These are phyloP conservation scores for Thera britannica DNA, from an alignment of 2,888 invertebrate genomes.

Conservation along the genomic window DNA sequence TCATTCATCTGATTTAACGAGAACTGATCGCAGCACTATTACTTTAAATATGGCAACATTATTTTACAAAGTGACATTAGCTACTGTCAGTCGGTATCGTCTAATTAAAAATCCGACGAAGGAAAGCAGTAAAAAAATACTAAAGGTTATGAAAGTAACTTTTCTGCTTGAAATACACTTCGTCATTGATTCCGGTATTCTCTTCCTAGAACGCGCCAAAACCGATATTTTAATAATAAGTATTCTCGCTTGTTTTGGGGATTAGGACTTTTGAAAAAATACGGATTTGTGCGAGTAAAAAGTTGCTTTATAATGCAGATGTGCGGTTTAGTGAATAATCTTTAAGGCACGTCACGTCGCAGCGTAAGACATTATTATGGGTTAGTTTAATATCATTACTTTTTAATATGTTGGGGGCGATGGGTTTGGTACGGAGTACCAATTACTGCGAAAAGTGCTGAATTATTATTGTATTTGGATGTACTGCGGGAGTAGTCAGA, in stretches of 20 bases:
- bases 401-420: neutral
- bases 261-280: slow-evolving; percentile 55
- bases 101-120: too few relatives aligned
- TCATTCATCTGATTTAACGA: too few relatives aligned
- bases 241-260: slow-evolving; percentile 66
- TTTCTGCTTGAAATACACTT: slow-evolving; percentile 3
- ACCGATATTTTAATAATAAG: slow-evolving; percentile 57
- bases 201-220: slow-evolving; percentile 71
- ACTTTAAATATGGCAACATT: too few relatives aligned
- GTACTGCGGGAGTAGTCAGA: too few relatives aligned
- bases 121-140: too few relatives aligned
- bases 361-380: neutral
- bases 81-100: too few relatives aligned
- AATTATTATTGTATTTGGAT: too few relatives aligned
- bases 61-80: too few relatives aligned
- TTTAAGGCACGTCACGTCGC: slow-evolving; percentile 14
- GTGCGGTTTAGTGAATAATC: slow-evolving; percentile 41
- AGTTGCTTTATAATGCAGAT: slow-evolving; percentile 47
- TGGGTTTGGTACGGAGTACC: too few relatives aligned
- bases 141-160: neutral
- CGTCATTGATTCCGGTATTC: slow-evolving; percentile 18
- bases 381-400: neutral
- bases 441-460: too few relatives aligned
- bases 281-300: slow-evolving; percentile 45
- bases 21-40: too few relatives aligned